Evolutionary conservation across 1,140 invertebrate species (phyloP), one percentile per base, ranked within the genome.

Genomic region (Solen grandis): DNA sequence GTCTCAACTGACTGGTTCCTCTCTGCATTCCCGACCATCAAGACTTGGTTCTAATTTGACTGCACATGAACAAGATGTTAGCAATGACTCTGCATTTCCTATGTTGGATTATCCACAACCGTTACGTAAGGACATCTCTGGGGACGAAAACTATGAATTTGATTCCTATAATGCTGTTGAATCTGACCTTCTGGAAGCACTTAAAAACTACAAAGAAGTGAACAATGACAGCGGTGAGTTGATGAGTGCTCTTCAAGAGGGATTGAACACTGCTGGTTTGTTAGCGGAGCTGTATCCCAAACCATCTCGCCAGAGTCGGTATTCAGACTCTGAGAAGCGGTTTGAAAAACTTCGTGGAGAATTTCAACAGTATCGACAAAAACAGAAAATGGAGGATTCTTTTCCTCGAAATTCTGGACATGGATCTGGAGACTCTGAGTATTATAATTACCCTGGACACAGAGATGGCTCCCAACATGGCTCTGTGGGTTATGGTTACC

Each of bases 101-200:
- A 59, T 73, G 33, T 57, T 55, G 72, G 60, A 81, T 85, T 82
- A 66, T 66, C 50, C 74, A n/a, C 54, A 31, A 31, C 41, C 63
- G n/a, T 60, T 72, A 65, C 87, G 66, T 33, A 88, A 95, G 14
- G 96, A 97, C 92, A 95, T 96, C 69, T 97, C 96, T 86, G 97
- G 97, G 52, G 97, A 98, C 91, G 97, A 97, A 59, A 97, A 98
- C 91, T 99, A 98, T 92, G 97, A 98, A 92, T 98, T 98, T 93
- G 97, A 98, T 92, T 95, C 92, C 14, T 81, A 89, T 59, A 87
- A 88, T 77, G 90, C 90, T 63, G 78, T 90, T 25, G 92, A 91
- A 79, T 82, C 87, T 46, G 88, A 90, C 70, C 76, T 90, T 22
- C 85, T 90, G 22, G 88, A 92, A 83, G 85, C 87, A 29, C 68